Conservation (phyloP, 1,140 invertebrate genomes). For the Atopsyche davidsoni region DNA sequence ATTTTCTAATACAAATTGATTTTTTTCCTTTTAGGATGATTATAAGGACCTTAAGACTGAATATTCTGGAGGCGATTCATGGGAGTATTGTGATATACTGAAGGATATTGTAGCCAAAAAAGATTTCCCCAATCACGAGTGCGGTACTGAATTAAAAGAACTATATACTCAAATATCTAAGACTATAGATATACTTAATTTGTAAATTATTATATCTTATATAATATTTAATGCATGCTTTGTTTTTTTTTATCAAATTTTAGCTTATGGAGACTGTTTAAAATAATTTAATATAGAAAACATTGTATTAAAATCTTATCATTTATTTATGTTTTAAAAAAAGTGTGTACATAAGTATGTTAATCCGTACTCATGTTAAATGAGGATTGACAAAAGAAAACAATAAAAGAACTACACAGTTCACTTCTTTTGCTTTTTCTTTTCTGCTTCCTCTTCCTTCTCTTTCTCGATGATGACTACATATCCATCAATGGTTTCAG, state of each 20-base stretch:
- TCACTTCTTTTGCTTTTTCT: conserved; percentile 94
- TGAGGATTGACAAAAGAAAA: too few species aligned
- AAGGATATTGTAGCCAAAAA: conserved; percentile 43
- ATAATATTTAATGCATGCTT: not conserved
- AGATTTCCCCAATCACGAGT: conserved; percentile 35
- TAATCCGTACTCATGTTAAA: too few species aligned
- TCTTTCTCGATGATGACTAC: conserved; percentile 95
- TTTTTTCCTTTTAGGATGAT: too few species aligned
- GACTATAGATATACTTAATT: conserved; percentile 44
- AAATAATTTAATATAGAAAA: conserved; percentile 29
- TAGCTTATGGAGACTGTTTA: too few species aligned
- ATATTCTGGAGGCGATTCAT: conserved; percentile 38
- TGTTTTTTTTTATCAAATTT: conserved; percentile 4
- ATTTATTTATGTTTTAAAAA: conserved; percentile 21
- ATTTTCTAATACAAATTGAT: too few species aligned
- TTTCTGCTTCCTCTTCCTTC: conserved; percentile 96
- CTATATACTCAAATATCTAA: conserved; percentile 44
- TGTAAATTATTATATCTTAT: conserved; percentile 28
- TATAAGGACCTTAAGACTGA: too few species aligned
- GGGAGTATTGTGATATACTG: conserved; percentile 42
- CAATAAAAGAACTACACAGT: conserved; percentile 33
- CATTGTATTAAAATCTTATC: conserved; percentile 3
- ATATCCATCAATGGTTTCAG: conserved; percentile 85
- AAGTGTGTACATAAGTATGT: too few species aligned
- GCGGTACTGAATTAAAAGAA: conserved; percentile 42